These are phyloP conservation scores for Drosophila nasuta DNA, from an alignment of 1,140 invertebrate genomes.

Conservation along the genomic window DNA sequence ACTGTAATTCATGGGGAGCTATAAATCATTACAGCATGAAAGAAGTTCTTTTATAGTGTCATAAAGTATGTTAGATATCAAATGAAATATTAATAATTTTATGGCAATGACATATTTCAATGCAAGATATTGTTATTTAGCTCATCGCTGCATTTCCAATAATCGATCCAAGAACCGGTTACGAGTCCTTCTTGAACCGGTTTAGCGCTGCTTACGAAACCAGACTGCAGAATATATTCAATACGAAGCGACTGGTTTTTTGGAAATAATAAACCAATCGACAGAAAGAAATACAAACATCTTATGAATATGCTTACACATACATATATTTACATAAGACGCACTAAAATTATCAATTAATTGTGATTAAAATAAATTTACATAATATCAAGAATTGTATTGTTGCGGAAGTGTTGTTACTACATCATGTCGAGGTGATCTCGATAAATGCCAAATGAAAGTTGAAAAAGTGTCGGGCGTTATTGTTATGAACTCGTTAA, in stretches of 20 bases:
- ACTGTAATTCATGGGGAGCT: conserved; percentile 15
- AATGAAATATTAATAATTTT: conserved; percentile 11
- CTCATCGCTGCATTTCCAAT: conserved; percentile 3
- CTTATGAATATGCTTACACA: conserved; percentile 7
- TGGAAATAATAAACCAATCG: not conserved
- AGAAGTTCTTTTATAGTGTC: not conserved
- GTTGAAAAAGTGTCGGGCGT: not conserved
- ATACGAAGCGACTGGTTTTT: conserved; percentile 2
- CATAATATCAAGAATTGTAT: not conserved
- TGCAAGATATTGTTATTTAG: not conserved
- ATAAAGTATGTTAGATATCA: not conserved
- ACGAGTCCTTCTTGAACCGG: conserved; percentile 13
- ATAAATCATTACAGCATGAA: not conserved
- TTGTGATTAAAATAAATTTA: conserved; percentile 6
- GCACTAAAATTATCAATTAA: conserved; percentile 6
- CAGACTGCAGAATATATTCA: not conserved
- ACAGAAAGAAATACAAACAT: too few relatives aligned
- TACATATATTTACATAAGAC: not conserved
- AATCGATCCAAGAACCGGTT: conserved; percentile 1
- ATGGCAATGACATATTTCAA: not conserved
- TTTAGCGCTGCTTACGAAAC: not conserved
- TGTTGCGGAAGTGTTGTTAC: not conserved
- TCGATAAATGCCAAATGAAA: not conserved
- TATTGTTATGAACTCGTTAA: conserved; percentile 6
- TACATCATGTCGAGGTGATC: not conserved